Percentiles rank a stretch among this genome's conserved stretches.
Evolutionary conservation across 2,797 vertebrate genomes (phyloP).

Genomic region (Brachyalestes nurse): DNA sequence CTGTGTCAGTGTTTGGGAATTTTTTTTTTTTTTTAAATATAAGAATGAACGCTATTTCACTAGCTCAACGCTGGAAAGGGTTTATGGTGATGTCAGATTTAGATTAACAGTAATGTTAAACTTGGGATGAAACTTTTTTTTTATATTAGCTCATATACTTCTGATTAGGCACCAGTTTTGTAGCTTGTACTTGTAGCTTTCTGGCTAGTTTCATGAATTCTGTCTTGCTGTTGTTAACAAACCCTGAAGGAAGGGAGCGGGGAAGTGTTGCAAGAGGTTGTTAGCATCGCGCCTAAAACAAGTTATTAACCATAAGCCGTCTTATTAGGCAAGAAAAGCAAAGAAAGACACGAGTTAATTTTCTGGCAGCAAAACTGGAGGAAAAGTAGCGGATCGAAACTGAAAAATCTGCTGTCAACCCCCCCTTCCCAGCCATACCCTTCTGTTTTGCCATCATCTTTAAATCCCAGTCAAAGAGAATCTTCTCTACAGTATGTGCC

Average conservation of each 20-base stretch:
- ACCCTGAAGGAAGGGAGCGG: background rate
- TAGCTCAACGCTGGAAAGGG: no score
- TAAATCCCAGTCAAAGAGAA: constrained; percentile 61
- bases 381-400: background rate
- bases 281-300: background rate
- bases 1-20: no score
- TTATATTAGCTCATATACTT: no score
- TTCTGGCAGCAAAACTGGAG: background rate
- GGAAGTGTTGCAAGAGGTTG: background rate
- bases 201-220: no score
- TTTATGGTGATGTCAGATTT: no score
- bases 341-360: background rate
- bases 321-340: background rate
- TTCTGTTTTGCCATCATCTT: constrained; percentile 40
- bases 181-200: background rate
- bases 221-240: background rate
- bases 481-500: constrained; percentile 64
- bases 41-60: no score
- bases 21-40: no score
- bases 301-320: background rate
- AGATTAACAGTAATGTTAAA: no score
- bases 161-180: background rate
- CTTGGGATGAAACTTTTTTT: no score
- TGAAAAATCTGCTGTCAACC: background rate
- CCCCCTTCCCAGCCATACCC: constrained; percentile 6